These are phyloP conservation scores for Anoura caudifer DNA, from an alignment of 2,113 vertebrate genomes.

Conservation along the genomic window DNA sequence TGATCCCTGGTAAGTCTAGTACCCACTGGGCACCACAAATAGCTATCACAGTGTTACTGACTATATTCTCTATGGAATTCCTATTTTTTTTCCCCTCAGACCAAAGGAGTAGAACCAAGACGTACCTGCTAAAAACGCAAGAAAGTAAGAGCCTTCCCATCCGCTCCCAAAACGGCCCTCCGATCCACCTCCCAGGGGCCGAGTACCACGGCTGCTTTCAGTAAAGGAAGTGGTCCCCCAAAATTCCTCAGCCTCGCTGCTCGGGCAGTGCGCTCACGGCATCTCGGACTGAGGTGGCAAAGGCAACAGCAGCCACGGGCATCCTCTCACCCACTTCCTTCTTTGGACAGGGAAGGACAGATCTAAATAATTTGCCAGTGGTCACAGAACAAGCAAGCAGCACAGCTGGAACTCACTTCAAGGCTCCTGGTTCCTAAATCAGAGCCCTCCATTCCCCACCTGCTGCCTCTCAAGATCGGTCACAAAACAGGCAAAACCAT, in stretches of 20 bases:
- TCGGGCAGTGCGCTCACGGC: not conserved
- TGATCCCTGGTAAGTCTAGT: too few relatives aligned
- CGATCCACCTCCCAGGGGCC: not conserved
- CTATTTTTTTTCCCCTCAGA: not conserved
- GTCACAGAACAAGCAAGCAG: not conserved
- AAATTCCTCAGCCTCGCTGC: not conserved
- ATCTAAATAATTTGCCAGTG: not conserved
- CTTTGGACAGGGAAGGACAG: not conserved
- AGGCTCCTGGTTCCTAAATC: not conserved
- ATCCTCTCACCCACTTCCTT: not conserved
- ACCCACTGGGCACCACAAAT: too few relatives aligned
- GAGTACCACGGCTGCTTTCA: not conserved
- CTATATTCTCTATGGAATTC: too few relatives aligned
- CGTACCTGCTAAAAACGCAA: not conserved
- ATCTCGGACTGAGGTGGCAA: too few relatives aligned
- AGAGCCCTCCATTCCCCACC: not conserved
- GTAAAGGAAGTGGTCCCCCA: not conserved
- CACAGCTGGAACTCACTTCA: fast-evolving
- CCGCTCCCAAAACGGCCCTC: not conserved
- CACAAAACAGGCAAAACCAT: not conserved
- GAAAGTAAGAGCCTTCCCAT: not conserved
- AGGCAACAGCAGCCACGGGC: not conserved
- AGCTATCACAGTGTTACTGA: too few relatives aligned
- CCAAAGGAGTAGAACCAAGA: not conserved
- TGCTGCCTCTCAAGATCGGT: not conserved